Conservation (phyloP, 2,888 invertebrate species). For the Acleris holmiana region DNA sequence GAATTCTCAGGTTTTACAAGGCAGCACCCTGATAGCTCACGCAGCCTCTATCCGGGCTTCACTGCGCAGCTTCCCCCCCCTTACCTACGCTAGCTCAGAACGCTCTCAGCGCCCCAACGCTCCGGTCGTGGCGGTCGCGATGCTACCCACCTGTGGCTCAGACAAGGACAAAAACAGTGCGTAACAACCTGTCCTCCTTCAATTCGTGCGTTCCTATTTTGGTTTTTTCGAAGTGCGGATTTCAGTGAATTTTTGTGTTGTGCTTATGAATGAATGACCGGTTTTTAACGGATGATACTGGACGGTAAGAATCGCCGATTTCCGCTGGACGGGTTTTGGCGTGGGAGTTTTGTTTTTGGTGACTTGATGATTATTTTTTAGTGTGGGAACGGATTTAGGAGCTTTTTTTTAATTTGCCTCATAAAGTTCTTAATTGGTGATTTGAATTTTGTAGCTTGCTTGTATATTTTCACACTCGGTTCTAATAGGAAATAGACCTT, state of each 20-base stretch:
- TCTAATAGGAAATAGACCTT: background rate
- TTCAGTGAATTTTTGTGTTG: slow-evolving; percentile 61
- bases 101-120: slow-evolving; percentile 56
- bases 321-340: slow-evolving; percentile 60
- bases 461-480: slow-evolving; percentile 26
- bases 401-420: slow-evolving; percentile 41
- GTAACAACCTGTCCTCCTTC: slow-evolving; percentile 42
- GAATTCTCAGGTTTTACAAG: slow-evolving; percentile 4
- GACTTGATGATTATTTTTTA: slow-evolving; percentile 47
- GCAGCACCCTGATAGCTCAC: slow-evolving; percentile 45
- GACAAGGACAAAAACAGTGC: slow-evolving; percentile 45
- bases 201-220: slow-evolving; percentile 50
- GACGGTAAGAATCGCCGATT: slow-evolving; percentile 52
- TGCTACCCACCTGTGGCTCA: slow-evolving; percentile 66
- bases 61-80: slow-evolving; percentile 42
- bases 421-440: slow-evolving; percentile 23
- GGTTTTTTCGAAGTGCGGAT: slow-evolving; percentile 55
- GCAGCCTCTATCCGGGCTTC: slow-evolving; percentile 59
- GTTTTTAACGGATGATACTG: slow-evolving; percentile 58
- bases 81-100: slow-evolving; percentile 49
- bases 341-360: slow-evolving; percentile 54
- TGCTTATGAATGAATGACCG: slow-evolving; percentile 65
- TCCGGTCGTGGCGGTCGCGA: slow-evolving; percentile 49
- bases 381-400: slow-evolving; percentile 47
- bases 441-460: slow-evolving; percentile 4